Conservation (phyloP, 2,888 invertebrate genomes). For the Gymnocheta viridis region DNA sequence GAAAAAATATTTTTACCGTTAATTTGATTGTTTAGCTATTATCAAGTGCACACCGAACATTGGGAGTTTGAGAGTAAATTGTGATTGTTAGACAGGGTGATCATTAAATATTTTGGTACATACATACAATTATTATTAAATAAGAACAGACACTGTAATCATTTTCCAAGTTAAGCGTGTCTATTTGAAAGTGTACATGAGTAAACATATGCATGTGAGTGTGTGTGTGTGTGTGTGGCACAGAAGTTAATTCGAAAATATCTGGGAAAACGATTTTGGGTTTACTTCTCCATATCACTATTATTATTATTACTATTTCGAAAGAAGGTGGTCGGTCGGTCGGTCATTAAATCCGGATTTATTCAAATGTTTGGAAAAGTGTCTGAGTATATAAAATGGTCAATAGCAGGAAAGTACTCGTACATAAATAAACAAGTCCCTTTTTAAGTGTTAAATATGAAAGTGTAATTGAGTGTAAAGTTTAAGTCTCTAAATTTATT, state of each 20-base stretch:
- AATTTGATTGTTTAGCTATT: conserved; percentile 68
- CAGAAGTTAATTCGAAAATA: conserved; percentile 15
- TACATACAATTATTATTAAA: conserved; percentile 59
- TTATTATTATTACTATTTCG: conserved; percentile 9
- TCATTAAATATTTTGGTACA: conserved; percentile 61
- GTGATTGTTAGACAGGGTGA: conserved; percentile 42
- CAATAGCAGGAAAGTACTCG: background rate
- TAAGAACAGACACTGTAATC: conserved; percentile 67
- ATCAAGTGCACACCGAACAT: conserved; percentile 44
- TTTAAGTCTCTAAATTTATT: conserved; percentile 56
- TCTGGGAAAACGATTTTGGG: conserved; percentile 54
- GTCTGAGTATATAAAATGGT: conserved; percentile 29
- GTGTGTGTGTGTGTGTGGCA: background rate
- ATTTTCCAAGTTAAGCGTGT: conserved; percentile 42
- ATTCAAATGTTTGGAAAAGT: conserved; percentile 67
- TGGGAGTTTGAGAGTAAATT: conserved; percentile 29
- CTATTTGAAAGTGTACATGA: conserved; percentile 33
- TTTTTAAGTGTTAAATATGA: conserved; percentile 48
- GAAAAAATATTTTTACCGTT: conserved; percentile 64
- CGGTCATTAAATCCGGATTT: conserved; percentile 68
- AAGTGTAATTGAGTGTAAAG: conserved; percentile 69
- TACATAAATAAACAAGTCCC: conserved; percentile 20
- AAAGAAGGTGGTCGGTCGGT: conserved; percentile 57
- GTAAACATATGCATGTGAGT: background rate
- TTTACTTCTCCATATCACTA: conserved; percentile 44